Conservation (phyloP, 2,888 invertebrate species). For the Syrista parreyssii region DNA sequence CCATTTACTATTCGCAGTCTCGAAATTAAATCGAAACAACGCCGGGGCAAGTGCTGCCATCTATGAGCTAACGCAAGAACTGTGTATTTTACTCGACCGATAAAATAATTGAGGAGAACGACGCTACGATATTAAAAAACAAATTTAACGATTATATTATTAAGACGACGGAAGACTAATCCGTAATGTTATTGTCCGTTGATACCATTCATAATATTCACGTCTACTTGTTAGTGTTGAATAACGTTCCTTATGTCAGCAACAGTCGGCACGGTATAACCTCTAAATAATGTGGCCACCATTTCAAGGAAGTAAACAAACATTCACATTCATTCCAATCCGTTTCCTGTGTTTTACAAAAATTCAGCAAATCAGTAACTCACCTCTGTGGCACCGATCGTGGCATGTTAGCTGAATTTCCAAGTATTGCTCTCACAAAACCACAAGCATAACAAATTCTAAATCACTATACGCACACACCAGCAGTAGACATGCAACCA, state of each 20-base stretch:
- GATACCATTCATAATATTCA: too few relatives aligned
- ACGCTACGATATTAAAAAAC: background rate
- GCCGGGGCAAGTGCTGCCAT: background rate
- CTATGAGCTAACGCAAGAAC: background rate
- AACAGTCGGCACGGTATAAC: constrained; percentile 45
- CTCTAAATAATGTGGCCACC: constrained; percentile 36
- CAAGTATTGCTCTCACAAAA: constrained; percentile 28
- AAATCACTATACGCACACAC: constrained; percentile 33
- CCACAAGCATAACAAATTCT: constrained; percentile 27
- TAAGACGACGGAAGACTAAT: too few relatives aligned
- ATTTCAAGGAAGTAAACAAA: constrained; percentile 20
- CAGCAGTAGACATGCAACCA: constrained; percentile 21
- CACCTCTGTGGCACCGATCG: constrained; percentile 50
- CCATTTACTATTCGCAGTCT: background rate
- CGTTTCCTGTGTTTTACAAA: background rate
- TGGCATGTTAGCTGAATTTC: constrained; percentile 38
- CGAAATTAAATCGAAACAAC: background rate
- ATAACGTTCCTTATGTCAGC: background rate
- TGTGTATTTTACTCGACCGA: background rate
- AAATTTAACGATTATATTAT: too few relatives aligned
- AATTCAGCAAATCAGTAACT: constrained; percentile 26
- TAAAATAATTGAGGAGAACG: background rate
- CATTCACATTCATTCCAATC: background rate
- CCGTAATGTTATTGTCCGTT: too few relatives aligned
- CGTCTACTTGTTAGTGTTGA: too few relatives aligned